Evolutionary conservation across 2,113 vertebrate genomes (phyloP).

Genomic region (Calidris pygmaea): DNA sequence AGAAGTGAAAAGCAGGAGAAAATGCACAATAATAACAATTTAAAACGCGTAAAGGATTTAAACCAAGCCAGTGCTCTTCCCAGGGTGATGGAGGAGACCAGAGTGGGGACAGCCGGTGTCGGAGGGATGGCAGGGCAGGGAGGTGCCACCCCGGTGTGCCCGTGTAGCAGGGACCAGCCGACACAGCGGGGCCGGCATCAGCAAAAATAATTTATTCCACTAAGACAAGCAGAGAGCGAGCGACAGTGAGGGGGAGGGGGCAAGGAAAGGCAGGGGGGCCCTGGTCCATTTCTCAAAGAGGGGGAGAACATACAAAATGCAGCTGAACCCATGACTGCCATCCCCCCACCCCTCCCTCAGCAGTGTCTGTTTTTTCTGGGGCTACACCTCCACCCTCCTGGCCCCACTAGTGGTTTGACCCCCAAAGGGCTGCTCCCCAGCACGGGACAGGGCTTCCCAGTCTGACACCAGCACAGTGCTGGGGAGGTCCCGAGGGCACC

Average conservation of each 20-base stretch:
- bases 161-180: neutral
- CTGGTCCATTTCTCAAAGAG: neutral
- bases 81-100: fast-evolving
- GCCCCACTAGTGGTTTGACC: neutral
- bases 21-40: neutral
- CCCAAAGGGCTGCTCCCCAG: neutral
- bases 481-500: neutral
- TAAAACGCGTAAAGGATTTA: neutral
- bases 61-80: neutral
- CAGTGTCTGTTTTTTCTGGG: fast-evolving
- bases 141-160: neutral
- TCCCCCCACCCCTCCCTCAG: neutral
- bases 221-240: constrained; percentile 43
- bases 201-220: constrained; percentile 73
- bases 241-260: neutral
- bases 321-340: neutral
- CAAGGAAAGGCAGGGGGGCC: neutral
- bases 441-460: neutral
- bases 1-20: neutral
- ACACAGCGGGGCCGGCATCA: neutral
- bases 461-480: neutral
- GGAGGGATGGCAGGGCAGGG: neutral
- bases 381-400: neutral
- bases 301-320: neutral
- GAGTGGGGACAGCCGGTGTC: fast-evolving